These are phyloP conservation scores for Phorcus lineatus DNA, from an alignment of 2,888 invertebrate species.

Conservation along the genomic window DNA sequence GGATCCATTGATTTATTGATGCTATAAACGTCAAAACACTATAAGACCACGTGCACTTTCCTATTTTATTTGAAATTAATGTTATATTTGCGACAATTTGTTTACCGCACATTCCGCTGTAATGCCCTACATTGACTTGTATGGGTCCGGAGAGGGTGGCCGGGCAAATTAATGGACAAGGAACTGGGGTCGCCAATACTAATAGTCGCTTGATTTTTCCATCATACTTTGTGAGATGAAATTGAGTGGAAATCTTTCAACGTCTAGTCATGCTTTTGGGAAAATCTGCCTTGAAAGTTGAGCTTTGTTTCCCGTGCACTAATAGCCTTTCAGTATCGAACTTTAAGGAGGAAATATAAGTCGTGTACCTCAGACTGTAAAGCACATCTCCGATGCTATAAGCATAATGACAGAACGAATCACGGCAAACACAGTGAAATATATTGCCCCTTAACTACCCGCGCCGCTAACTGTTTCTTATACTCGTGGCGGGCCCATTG, in stretches of 20 bases:
- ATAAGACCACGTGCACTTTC: slow-evolving; percentile 13
- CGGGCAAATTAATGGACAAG: slow-evolving; percentile 1
- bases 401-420: background rate
- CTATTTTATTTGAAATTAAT: slow-evolving; percentile 10
- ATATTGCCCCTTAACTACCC: background rate
- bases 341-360: background rate
- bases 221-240: slow-evolving; percentile 15
- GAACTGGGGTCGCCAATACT: slow-evolving; percentile 6
- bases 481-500: background rate
- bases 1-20: background rate
- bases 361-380: background rate
- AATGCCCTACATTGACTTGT: background rate
- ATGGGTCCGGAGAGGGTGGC: background rate
- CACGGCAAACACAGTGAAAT: background rate
- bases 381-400: background rate
- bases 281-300: slow-evolving; percentile 1
- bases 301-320: background rate
- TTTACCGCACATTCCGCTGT: background rate
- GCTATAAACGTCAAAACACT: background rate
- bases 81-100: slow-evolving; percentile 15
- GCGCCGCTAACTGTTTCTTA: too few species aligned
- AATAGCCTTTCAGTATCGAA: background rate
- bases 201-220: slow-evolving; percentile 7
- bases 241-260: slow-evolving; percentile 11
- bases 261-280: background rate